Conservation (phyloP, 2,113 vertebrate genomes). For the Paralichthys olivaceus region DNA sequence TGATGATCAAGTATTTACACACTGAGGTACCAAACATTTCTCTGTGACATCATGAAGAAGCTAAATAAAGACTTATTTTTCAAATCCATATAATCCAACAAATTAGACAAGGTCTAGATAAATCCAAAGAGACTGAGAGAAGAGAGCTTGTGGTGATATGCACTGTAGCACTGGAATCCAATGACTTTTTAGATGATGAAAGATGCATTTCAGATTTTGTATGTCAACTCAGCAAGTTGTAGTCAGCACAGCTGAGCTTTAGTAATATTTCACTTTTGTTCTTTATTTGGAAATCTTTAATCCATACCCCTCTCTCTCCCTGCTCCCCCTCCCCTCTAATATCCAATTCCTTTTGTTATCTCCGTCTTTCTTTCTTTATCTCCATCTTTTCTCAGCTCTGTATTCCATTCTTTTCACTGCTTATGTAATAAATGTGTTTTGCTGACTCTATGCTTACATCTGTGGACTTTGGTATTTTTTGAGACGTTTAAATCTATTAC, state of each 20-base stretch:
- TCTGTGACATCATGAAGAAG: not conserved
- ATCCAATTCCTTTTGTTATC: constrained; percentile 22
- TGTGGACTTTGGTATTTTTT: not conserved
- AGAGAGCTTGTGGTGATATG: not conserved
- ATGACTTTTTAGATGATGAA: constrained; percentile 50
- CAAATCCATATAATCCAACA: not conserved
- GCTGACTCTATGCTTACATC: constrained; percentile 32
- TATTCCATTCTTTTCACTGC: constrained; percentile 9
- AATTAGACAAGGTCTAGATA: constrained; percentile 16
- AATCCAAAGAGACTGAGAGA: constrained; percentile 11
- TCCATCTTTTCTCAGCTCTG: constrained; percentile 6
- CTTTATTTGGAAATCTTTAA: constrained; percentile 52
- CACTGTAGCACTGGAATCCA: not conserved
- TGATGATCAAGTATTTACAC: not conserved
- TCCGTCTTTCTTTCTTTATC: constrained; percentile 12
- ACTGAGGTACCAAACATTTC: not conserved
- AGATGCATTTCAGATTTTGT: constrained; percentile 43
- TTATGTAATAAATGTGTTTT: constrained; percentile 47
- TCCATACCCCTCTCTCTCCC: constrained; percentile 20
- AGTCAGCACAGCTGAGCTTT: constrained; percentile 40
- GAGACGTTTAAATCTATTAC: too few relatives aligned
- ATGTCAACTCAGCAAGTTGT: constrained; percentile 53
- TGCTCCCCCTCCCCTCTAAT: not conserved
- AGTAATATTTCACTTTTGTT: constrained; percentile 48
- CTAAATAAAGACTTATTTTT: not conserved